Evolutionary conservation across 2,888 invertebrate genomes (phyloP).

Genomic region (Podotricha telesiphe): DNA sequence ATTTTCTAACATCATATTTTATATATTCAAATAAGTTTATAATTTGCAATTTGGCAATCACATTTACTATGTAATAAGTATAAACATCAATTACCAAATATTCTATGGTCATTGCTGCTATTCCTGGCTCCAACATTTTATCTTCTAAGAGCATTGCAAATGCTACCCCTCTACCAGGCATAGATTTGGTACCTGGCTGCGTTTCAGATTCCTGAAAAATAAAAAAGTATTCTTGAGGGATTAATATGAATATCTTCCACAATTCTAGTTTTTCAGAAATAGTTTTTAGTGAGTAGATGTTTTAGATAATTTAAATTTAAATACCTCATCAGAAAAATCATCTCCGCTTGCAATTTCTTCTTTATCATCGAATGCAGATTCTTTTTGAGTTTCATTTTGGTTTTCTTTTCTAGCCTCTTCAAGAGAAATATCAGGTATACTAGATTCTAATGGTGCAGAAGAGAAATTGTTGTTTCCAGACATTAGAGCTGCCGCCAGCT

Average conservation of each 20-base stretch:
- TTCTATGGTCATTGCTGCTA: conserved; percentile 93
- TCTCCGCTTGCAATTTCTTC: conserved; percentile 77
- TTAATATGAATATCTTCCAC: neutral
- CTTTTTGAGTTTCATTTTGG: conserved; percentile 57
- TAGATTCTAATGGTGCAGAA: conserved; percentile 28
- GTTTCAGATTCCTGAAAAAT: conserved; percentile 72
- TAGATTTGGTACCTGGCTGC: conserved; percentile 74
- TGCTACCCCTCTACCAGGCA: conserved; percentile 88
- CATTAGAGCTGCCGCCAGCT: conserved; percentile 78
- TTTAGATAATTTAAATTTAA: neutral
- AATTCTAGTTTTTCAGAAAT: neutral
- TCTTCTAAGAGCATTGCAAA: conserved; percentile 93
- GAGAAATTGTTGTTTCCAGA: conserved; percentile 60
- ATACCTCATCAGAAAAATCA: conserved; percentile 77
- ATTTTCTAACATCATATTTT: neutral
- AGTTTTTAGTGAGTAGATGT: neutral
- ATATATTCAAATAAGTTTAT: conserved; percentile 45
- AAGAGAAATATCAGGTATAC: conserved; percentile 32
- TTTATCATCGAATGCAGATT: conserved; percentile 67
- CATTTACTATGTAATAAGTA: neutral
- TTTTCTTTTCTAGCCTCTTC: conserved; percentile 65
- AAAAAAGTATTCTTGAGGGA: too few species aligned
- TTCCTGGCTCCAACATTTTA: conserved; percentile 92
- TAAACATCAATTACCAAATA: conserved; percentile 86
- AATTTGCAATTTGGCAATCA: neutral